phyloP scores from a whole-genome alignment of 1,140 invertebrate genomes.

The Brachionus sp. region DNA sequence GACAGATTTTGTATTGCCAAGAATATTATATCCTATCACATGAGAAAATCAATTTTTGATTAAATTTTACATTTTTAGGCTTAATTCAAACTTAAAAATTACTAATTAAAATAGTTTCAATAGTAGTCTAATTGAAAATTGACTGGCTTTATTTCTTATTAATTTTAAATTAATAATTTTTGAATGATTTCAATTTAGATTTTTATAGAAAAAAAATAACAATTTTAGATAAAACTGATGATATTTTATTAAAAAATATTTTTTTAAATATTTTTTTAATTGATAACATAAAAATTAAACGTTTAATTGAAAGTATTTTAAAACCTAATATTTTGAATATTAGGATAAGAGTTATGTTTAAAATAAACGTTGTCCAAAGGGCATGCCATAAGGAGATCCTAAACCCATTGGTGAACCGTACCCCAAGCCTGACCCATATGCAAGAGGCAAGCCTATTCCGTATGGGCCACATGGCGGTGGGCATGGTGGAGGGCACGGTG shows the following conservation, averaged over 20 bases:
- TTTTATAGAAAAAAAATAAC: background rate
- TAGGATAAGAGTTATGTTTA: background rate
- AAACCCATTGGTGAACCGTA: background rate
- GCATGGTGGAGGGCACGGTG: conserved; percentile 10
- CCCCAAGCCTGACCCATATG: background rate
- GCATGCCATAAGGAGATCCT: conserved; percentile 6
- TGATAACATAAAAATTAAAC: background rate
- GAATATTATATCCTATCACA: no score
- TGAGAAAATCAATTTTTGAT: no score
- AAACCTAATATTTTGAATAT: conserved; percentile 30
- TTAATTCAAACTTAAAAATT: no score
- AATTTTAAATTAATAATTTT: no score
- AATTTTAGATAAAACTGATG: background rate
- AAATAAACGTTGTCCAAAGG: background rate
- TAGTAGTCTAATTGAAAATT: no score
- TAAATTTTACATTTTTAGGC: no score
- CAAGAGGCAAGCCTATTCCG: background rate
- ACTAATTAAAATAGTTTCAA: no score
- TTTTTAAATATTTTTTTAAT: background rate
- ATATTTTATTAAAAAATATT: conserved; percentile 23
- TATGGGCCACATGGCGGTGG: conserved; percentile 8
- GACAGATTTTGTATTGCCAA: no score
- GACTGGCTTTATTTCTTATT: no score
- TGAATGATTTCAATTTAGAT: background rate
- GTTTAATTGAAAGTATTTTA: background rate